Conservation (phyloP, 2,113 vertebrate species). For the Castor canadensis region DNA sequence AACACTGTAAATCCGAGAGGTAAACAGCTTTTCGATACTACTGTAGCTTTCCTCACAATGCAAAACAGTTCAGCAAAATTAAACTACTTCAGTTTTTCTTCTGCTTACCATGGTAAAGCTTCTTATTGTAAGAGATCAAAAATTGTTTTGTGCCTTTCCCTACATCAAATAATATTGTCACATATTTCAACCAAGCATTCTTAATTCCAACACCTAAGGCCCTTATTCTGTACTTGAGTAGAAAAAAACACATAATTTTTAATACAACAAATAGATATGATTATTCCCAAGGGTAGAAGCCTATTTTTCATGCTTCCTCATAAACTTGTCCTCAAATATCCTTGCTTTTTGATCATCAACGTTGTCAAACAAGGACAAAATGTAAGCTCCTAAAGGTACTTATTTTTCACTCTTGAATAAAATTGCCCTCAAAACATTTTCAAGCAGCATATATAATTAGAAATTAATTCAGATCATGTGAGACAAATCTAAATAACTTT, state of each 20-base stretch:
- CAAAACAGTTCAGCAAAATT: slow-evolving; percentile 48
- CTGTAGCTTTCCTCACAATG: background rate
- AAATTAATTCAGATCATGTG: slow-evolving; percentile 75
- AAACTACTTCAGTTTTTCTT: slow-evolving; percentile 15
- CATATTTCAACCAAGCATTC: background rate
- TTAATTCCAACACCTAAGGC: slow-evolving; percentile 25
- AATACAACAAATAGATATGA: background rate
- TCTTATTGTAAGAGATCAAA: background rate
- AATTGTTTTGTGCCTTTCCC: background rate
- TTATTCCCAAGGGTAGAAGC: background rate
- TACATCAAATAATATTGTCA: slow-evolving; percentile 34
- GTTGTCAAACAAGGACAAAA: background rate
- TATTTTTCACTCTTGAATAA: slow-evolving; percentile 28
- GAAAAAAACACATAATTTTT: background rate
- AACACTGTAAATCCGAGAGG: no score
- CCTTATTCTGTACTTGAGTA: background rate
- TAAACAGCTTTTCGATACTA: slow-evolving; percentile 32
- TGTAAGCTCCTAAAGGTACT: background rate
- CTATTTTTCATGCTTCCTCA: slow-evolving; percentile 24
- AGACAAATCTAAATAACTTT: slow-evolving; percentile 68
- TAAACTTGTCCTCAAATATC: background rate
- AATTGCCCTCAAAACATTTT: slow-evolving; percentile 59
- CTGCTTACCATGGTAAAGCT: background rate
- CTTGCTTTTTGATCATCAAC: background rate
- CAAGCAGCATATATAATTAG: slow-evolving; percentile 71